Base-by-base conservation (phyloP, 2,797 vertebrate species). In the Ataeniobius toweri region DNA sequence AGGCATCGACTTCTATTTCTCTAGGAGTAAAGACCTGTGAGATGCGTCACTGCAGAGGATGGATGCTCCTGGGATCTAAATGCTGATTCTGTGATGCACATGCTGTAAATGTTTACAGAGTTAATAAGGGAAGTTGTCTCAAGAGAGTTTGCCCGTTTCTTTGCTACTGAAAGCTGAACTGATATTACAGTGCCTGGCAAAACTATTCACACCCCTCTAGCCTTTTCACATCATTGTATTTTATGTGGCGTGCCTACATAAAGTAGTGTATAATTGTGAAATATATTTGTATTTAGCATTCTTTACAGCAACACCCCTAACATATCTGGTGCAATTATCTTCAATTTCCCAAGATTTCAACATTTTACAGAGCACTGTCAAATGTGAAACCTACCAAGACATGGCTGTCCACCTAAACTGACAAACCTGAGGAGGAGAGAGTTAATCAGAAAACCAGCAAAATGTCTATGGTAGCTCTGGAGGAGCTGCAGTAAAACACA, bases 1-100 rank as follows among this genome's bases (percentile, higher is more conserved):
- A 89, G 96, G 96, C 67, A 93, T 95, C 2, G 96, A 97, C 80
- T 96, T 97, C 87, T 97, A 96, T 87, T 97, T 97, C 77, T 96
- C 96, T 75, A 90, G 14, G 74, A 95, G 95, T 82, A 97, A 96
- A 83, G 90, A 94, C 53, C 39, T 86, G 5, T 91, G 78, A 91
- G n/a, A 26, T 14, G 3, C 13, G 44, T 24, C 9, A 10, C 71
- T 69, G 41, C 36, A 44, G 59, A 39, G 2, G 0, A 14, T 26
- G n/a, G 24, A 63, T 2, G 4, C 1, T 55, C 1, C 55, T 2
- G 9, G 68, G 36, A 71, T 56, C 31, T 67, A 76, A 81, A 26
- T 74, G 16, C 77, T 44, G 79, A 78, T 69, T 48, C 20, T 12
- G 9, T 50, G 50, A 39, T 6, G 0, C 8, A 61, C 22, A 39